Conservation (phyloP, 2,113 vertebrate genomes). For the Cyprinodon brontotheroides region DNA sequence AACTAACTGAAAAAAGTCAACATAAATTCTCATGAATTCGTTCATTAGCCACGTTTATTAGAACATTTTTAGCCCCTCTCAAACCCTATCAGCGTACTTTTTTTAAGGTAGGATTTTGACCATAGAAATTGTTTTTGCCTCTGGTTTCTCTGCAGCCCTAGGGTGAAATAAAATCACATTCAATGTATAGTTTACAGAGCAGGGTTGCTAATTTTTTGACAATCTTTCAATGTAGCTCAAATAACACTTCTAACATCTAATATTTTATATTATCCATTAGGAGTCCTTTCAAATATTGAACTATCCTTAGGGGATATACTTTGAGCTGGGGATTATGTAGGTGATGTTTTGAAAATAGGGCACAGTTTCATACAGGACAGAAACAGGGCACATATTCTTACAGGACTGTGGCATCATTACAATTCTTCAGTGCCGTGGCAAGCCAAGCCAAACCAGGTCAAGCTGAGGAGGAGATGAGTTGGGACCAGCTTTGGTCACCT, state of each 20-base stretch:
- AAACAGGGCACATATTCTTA: conserved; percentile 51
- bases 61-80: background rate
- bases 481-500: conserved; percentile 88
- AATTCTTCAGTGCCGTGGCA: conserved; percentile 83
- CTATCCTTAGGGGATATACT: conserved; percentile 1
- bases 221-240: conserved; percentile 4
- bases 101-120: background rate
- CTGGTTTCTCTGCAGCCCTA: background rate
- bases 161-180: background rate
- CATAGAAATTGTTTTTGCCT: background rate
- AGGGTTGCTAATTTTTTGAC: conserved; percentile 23
- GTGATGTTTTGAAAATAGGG: conserved; percentile 52
- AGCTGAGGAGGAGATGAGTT: conserved; percentile 65
- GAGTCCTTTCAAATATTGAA: conserved; percentile 39
- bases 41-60: background rate
- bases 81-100: background rate
- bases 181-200: conserved; percentile 12
- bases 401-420: conserved; percentile 77
- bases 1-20: background rate
- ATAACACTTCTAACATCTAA: conserved; percentile 48
- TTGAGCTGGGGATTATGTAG: conserved; percentile 49
- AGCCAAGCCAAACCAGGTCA: conserved; percentile 80
- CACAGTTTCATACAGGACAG: conserved; percentile 40
- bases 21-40: background rate
- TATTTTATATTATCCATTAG: conserved; percentile 19